A percentile compares a stretch with the other conserved stretches of the same genome.
Evolutionary conservation across 2,888 invertebrate species (phyloP).

Genomic region (Coleophora deauratella): DNA sequence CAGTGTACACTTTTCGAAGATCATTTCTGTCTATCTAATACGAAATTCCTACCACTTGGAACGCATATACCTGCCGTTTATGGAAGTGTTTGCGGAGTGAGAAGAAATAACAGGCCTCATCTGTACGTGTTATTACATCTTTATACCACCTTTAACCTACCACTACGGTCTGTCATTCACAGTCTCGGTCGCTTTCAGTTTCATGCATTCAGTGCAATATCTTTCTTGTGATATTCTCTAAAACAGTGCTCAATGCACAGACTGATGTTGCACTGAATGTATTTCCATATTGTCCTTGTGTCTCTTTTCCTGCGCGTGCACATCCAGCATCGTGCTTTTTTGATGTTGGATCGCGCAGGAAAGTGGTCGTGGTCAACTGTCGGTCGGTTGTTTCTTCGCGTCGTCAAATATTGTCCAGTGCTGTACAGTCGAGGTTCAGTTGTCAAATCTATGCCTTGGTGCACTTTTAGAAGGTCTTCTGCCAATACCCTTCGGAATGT

Average conservation of each 20-base stretch:
- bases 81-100: no score
- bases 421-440: slow-evolving; percentile 1
- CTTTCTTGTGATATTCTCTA: slow-evolving; percentile 2
- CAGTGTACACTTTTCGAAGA: no score
- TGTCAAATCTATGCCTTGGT: slow-evolving; percentile 9
- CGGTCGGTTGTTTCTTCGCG: not conserved
- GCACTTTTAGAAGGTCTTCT: slow-evolving; percentile 7
- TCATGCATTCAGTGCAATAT: not conserved
- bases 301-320: not conserved
- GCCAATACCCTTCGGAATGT: slow-evolving; percentile 7
- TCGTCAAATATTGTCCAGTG: not conserved
- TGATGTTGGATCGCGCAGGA: slow-evolving; percentile 3
- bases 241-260: slow-evolving; percentile 7
- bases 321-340: slow-evolving; percentile 1
- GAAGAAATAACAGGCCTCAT: no score
- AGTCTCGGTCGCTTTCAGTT: no score
- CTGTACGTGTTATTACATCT: no score
- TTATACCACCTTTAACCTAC: no score
- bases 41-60: no score
- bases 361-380: slow-evolving; percentile 6
- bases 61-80: no score
- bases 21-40: no score
- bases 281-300: slow-evolving; percentile 6
- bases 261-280: slow-evolving; percentile 3
- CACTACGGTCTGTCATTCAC: no score